Evolutionary conservation across 2,113 vertebrate species (phyloP).

Genomic region (human (Homo sapiens)): GRCh38 chr17:8909501-8910000

Average conservation of each 20-base stretch:
- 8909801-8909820: background rate
- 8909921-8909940: background rate
- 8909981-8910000: background rate
- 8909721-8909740: background rate
- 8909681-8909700: background rate
- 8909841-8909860: background rate
- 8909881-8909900: background rate
- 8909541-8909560: too few species aligned
- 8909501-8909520: too few species aligned
- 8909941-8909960: background rate
- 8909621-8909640: background rate
- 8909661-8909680: background rate
- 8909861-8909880: background rate
- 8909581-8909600: background rate
- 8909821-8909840: background rate
- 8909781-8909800: background rate
- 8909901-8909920: too few species aligned
- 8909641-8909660: background rate
- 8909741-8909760: background rate
- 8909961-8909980: background rate
- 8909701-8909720: background rate
- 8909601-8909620: background rate
- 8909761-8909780: background rate
- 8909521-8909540: rapidly evolving
- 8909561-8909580: too few species aligned